Conservation (phyloP, 2,113 vertebrate genomes). For the Percina caprodes region DNA sequence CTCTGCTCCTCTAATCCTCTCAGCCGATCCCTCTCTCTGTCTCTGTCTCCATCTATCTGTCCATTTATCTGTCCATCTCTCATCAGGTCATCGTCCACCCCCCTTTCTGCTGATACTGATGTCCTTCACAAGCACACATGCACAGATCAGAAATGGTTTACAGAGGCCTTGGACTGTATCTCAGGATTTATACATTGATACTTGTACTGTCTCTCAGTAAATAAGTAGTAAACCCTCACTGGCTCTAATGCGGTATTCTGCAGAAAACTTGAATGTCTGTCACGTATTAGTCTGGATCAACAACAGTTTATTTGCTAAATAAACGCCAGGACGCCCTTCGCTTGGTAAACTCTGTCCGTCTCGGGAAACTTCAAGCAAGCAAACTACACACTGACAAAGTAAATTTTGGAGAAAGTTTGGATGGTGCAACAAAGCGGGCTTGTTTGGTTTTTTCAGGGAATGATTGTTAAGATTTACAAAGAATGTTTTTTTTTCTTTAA, state of each 20-base stretch:
- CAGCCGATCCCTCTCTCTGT: conserved; percentile 55
- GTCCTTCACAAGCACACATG: conserved; percentile 50
- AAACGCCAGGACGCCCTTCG: too few relatives aligned
- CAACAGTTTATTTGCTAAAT: too few relatives aligned
- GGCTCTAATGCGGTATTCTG: too few relatives aligned
- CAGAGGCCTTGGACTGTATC: conserved; percentile 10
- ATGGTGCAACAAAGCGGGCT: too few relatives aligned
- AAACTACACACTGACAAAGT: too few relatives aligned
- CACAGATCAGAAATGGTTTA: conserved; percentile 6
- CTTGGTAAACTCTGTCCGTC: too few relatives aligned
- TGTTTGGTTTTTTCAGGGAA: too few relatives aligned
- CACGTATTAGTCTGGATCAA: too few relatives aligned
- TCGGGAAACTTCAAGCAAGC: too few relatives aligned
- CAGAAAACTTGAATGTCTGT: background rate
- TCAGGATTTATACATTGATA: background rate
- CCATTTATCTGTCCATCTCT: conserved; percentile 73
- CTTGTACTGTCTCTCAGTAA: background rate
- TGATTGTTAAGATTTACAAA: too few relatives aligned
- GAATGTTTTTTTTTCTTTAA: too few relatives aligned
- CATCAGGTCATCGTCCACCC: conserved; percentile 72
- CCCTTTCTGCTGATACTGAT: conserved; percentile 24
- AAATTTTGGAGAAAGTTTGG: too few relatives aligned
- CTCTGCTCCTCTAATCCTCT: conserved; percentile 76
- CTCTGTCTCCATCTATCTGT: conserved; percentile 62
- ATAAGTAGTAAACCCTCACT: background rate